A percentile compares a stretch with the other conserved stretches of the same genome.
Conservation (phyloP, 1,140 invertebrate species). For the Rhysida immarginata region DNA sequence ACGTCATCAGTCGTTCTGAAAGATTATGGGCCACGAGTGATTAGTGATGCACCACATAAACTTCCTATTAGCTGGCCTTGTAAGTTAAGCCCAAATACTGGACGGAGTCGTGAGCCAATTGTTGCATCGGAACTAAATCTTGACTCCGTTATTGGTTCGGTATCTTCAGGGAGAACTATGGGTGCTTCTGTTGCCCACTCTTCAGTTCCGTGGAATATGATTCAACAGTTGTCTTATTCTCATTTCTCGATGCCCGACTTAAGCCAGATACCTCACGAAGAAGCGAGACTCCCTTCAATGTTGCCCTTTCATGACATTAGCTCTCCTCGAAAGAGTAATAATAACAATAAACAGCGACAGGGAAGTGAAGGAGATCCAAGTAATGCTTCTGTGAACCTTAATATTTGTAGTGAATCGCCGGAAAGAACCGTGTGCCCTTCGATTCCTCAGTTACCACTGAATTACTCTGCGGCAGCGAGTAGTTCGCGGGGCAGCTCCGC, state of each 20-base stretch:
- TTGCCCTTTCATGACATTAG: too few relatives aligned
- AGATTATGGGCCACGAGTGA: too few relatives aligned
- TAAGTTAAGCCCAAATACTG: slow-evolving; percentile 5
- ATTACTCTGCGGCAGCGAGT: not conserved
- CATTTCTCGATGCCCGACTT: slow-evolving; percentile 49
- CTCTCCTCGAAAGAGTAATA: slow-evolving; percentile 6
- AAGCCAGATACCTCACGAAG: too few relatives aligned
- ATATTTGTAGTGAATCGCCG: not conserved
- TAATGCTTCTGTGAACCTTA: not conserved
- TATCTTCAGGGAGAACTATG: too few relatives aligned
- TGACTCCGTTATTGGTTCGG: slow-evolving; percentile 29
- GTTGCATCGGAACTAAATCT: slow-evolving; percentile 34
- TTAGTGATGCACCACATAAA: too few relatives aligned
- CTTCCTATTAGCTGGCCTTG: too few relatives aligned
- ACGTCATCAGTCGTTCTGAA: too few relatives aligned
- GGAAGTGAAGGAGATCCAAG: not conserved
- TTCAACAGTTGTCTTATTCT: not conserved
- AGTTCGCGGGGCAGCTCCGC: not conserved
- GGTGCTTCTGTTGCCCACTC: too few relatives aligned
- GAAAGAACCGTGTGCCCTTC: not conserved
- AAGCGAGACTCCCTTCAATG: not conserved
- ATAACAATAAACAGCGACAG: not conserved
- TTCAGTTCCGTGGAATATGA: slow-evolving; percentile 19
- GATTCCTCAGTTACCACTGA: too few relatives aligned
- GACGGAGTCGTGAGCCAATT: slow-evolving; percentile 38